Conservation (phyloP, 2,113 vertebrate genomes). For the Echinops telfairi region DNA sequence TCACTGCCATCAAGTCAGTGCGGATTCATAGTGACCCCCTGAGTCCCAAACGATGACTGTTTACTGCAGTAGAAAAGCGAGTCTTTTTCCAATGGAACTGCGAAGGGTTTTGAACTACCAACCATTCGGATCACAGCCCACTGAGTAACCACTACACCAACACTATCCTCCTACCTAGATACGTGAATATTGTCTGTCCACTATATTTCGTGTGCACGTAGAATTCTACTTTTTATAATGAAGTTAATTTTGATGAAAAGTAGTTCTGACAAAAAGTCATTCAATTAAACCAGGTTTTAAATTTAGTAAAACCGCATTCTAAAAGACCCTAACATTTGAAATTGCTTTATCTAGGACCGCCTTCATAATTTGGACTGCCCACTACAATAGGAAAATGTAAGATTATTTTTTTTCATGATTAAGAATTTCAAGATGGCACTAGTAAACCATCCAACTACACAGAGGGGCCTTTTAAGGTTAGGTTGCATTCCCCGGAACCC, state of each 20-base stretch:
- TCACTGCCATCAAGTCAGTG: too few species aligned
- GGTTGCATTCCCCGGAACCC: not conserved
- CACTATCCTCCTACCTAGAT: not conserved
- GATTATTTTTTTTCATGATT: not conserved
- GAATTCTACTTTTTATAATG: not conserved
- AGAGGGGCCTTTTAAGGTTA: not conserved
- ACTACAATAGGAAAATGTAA: not conserved
- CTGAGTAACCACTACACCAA: not conserved
- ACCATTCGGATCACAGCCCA: too few species aligned
- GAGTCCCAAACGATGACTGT: too few species aligned
- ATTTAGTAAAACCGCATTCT: constrained; percentile 22
- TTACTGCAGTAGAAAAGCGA: too few species aligned
- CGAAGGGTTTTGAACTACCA: too few species aligned
- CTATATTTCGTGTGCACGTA: not conserved
- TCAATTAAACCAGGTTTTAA: not conserved
- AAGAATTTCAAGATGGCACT: constrained; percentile 10
- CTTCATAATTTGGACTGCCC: not conserved
- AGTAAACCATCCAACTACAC: not conserved
- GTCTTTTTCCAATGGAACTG: too few species aligned
- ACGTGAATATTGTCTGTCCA: not conserved
- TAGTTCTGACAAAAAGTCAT: not conserved
- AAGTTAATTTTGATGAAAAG: constrained; percentile 33
- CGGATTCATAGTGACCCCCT: too few species aligned
- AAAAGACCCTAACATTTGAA: not conserved
- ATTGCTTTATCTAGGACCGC: not conserved